Conservation (phyloP, 2,888 invertebrate genomes). For the Galerucella calmariensis region DNA sequence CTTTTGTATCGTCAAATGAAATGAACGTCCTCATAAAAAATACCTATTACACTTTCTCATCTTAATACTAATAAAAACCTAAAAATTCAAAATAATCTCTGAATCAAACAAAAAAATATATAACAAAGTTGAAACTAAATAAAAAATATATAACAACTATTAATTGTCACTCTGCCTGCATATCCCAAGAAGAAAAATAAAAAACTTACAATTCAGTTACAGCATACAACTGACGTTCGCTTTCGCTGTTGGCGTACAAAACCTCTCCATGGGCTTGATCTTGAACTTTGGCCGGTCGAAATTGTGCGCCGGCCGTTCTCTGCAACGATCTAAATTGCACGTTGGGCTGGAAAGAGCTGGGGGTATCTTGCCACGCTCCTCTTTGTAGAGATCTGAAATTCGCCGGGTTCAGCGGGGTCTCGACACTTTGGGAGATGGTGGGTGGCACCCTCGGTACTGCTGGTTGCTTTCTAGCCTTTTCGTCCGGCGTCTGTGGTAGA, state of each 20-base stretch:
- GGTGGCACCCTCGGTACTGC: conserved; percentile 62
- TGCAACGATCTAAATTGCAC: conserved; percentile 65
- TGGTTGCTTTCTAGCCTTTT: conserved; percentile 61
- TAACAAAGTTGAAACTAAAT: conserved; percentile 24
- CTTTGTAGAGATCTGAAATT: conserved; percentile 67
- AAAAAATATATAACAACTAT: conserved; percentile 43
- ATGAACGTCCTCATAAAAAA: neutral
- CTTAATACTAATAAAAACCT: neutral
- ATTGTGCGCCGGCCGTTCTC: conserved; percentile 62
- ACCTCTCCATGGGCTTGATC: conserved; percentile 62
- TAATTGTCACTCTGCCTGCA: conserved; percentile 61
- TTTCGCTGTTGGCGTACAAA: conserved; percentile 64
- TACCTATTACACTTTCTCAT: neutral
- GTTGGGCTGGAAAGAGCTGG: conserved; percentile 56
- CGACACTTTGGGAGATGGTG: conserved; percentile 57
- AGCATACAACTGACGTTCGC: conserved; percentile 72
- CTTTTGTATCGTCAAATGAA: neutral
- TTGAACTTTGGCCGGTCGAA: conserved; percentile 62
- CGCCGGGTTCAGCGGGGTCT: conserved; percentile 65
- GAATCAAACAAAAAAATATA: conserved; percentile 28
- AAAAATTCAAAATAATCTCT: conserved; percentile 25
- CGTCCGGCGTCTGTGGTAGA: conserved; percentile 64
- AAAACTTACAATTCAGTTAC: conserved; percentile 75
- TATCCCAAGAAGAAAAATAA: conserved; percentile 59
- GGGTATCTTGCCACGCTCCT: conserved; percentile 62